A percentile compares a stretch with the other conserved stretches of the same genome.
Evolutionary conservation across 2,113 vertebrate species (phyloP).

Genomic region (Triplophysa tibetana): DNA sequence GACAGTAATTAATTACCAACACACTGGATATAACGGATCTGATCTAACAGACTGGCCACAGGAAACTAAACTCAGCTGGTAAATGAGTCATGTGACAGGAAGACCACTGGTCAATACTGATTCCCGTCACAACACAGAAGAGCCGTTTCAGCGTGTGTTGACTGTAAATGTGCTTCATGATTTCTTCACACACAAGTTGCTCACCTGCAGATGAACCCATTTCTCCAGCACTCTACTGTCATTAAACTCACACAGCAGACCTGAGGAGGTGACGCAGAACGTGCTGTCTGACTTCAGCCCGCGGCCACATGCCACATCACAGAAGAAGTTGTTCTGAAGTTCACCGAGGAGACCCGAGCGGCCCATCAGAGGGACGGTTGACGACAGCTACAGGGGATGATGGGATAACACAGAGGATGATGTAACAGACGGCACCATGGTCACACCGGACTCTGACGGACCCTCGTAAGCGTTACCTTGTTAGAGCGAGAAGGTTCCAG

Average conservation of each 20-base stretch:
- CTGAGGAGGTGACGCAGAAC: conserved; percentile 93
- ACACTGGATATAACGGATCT: no score
- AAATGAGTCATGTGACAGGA: no score
- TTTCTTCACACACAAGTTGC: conserved; percentile 52
- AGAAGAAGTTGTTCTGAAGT: conserved; percentile 93
- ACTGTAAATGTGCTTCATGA: no score
- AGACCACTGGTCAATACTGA: no score
- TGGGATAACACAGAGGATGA: conserved; percentile 70
- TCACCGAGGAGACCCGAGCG: conserved; percentile 91
- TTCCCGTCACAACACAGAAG: no score
- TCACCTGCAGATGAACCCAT: conserved; percentile 93
- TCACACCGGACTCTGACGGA: no score
- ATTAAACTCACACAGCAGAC: conserved; percentile 93
- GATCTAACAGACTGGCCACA: no score
- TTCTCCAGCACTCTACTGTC: conserved; percentile 88
- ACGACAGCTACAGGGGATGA: conserved; percentile 75
- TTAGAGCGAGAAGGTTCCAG: conserved; percentile 88
- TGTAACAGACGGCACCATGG: no score
- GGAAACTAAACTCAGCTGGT: no score
- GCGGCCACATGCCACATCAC: conserved; percentile 88
- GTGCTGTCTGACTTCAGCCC: conserved; percentile 86
- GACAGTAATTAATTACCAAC: no score
- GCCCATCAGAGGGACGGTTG: conserved; percentile 66
- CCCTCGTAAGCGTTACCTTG: conserved; percentile 75
- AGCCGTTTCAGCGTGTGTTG: no score